Evolutionary conservation across 2,888 invertebrate genomes (phyloP).

Genomic region (Trissonchulus latispiculum): DNA sequence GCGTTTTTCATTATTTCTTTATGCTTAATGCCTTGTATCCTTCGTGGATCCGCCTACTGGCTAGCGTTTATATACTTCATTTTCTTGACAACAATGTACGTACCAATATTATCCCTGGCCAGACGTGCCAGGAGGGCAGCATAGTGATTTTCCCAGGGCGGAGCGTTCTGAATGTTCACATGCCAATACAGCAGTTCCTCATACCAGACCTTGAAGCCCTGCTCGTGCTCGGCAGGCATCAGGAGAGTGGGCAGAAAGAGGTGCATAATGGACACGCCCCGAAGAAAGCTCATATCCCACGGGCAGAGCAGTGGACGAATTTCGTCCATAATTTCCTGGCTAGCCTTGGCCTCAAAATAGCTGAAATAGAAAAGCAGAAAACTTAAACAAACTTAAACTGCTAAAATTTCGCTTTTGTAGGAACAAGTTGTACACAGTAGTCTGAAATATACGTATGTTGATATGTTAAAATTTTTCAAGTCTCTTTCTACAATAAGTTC

Average conservation of each 20-base stretch:
- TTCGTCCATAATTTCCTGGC: conserved; percentile 73
- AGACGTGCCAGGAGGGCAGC: conserved; percentile 63
- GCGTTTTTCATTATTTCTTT: too few species aligned
- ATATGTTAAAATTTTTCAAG: too few species aligned
- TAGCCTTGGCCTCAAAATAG: conserved; percentile 63
- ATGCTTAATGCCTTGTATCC: too few species aligned
- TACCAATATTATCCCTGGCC: conserved; percentile 64
- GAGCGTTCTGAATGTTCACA: conserved; percentile 44
- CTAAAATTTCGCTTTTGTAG: too few species aligned
- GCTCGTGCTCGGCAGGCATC: conserved; percentile 53
- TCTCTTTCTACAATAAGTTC: too few species aligned
- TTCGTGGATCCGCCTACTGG: too few species aligned
- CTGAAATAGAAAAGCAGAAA: too few species aligned
- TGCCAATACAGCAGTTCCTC: conserved; percentile 48
- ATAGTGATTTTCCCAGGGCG: conserved; percentile 46
- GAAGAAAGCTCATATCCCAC: conserved; percentile 51
- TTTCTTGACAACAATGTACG: too few species aligned
- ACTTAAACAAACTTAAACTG: too few species aligned
- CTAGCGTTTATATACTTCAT: too few species aligned
- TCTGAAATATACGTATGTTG: too few species aligned
- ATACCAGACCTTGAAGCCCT: conserved; percentile 44
- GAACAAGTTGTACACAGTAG: too few species aligned
- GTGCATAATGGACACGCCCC: conserved; percentile 56
- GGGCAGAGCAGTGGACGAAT: conserved; percentile 68
- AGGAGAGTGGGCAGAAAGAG: conserved; percentile 67